Percentiles rank a stretch among this genome's conserved stretches.
Evolutionary conservation across 2,888 invertebrate genomes (phyloP).

Genomic region (Nomada ruficornis): DNA sequence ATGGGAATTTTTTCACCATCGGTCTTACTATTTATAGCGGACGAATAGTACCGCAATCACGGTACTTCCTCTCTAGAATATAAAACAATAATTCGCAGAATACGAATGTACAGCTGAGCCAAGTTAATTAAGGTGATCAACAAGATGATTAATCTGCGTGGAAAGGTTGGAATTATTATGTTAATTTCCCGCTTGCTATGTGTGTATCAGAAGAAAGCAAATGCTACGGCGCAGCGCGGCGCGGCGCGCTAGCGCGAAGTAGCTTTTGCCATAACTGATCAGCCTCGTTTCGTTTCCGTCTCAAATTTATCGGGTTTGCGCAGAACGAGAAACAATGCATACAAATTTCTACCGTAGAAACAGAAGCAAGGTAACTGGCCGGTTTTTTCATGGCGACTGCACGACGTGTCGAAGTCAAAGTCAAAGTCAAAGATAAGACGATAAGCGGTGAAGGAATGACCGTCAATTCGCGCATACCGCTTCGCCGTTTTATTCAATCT

Average conservation of each 20-base stretch:
- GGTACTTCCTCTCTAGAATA: conserved; percentile 4
- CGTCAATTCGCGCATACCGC: conserved; percentile 47
- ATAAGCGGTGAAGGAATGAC: conserved; percentile 53
- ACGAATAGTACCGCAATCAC: background rate
- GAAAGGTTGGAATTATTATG: conserved; percentile 49
- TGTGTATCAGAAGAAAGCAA: background rate
- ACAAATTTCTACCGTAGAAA: conserved; percentile 24
- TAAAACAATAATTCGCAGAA: conserved; percentile 8
- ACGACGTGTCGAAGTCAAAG: conserved; percentile 58
- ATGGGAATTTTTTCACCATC: too few relatives aligned
- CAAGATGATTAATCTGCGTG: conserved; percentile 34
- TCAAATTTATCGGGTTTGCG: conserved; percentile 16
- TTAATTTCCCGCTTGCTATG: conserved; percentile 32
- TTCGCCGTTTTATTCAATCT: conserved; percentile 22
- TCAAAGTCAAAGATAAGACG: conserved; percentile 63
- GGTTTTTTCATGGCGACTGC: conserved; percentile 43
- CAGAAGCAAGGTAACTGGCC: conserved; percentile 48
- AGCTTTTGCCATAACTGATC: conserved; percentile 44
- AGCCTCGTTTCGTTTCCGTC: conserved; percentile 29
- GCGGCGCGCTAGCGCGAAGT: conserved; percentile 20
- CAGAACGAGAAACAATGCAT: conserved; percentile 2
- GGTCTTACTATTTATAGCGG: too few relatives aligned
- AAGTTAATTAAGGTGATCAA: conserved; percentile 43
- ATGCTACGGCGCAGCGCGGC: background rate
- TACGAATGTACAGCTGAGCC: conserved; percentile 30